Percentiles rank a stretch among this genome's conserved stretches.
Evolutionary conservation across 2,113 vertebrate genomes (phyloP).

Genomic region (Choloepus hoffmanni): DNA sequence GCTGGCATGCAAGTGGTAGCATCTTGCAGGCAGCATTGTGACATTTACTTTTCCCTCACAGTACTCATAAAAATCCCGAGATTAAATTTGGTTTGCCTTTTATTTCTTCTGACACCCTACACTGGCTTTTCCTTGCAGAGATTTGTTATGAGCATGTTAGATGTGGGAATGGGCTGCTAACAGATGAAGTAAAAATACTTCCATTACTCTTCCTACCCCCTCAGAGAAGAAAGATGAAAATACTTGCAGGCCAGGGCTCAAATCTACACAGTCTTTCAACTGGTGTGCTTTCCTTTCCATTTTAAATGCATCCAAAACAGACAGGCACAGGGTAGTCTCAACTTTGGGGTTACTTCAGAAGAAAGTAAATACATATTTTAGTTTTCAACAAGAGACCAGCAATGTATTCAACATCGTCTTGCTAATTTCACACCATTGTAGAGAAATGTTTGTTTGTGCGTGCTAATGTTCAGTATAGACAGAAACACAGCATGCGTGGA

Average conservation of each 20-base stretch:
- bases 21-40: slow-evolving; percentile 71
- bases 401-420: slow-evolving; percentile 65
- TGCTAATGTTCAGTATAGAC: slow-evolving; percentile 65
- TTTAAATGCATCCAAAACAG: slow-evolving; percentile 51
- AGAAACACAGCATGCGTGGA: slow-evolving; percentile 68
- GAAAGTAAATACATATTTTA: slow-evolving; percentile 72
- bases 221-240: slow-evolving; percentile 58
- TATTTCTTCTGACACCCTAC: slow-evolving; percentile 71
- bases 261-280: background rate
- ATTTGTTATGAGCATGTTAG: slow-evolving; percentile 57
- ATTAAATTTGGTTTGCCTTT: slow-evolving; percentile 77
- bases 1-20: slow-evolving; percentile 61
- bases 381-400: slow-evolving; percentile 56
- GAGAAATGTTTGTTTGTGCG: slow-evolving; percentile 66
- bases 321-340: slow-evolving; percentile 24
- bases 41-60: slow-evolving; percentile 70
- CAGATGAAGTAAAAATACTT: slow-evolving; percentile 69
- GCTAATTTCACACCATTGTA: slow-evolving; percentile 66
- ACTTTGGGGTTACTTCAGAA: slow-evolving; percentile 51
- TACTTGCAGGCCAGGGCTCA: slow-evolving; percentile 42
- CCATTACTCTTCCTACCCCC: slow-evolving; percentile 39
- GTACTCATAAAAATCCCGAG: slow-evolving; percentile 63
- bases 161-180: slow-evolving; percentile 67
- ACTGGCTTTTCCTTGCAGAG: slow-evolving; percentile 62
- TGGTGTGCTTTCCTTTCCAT: background rate